Evolutionary conservation across 2,888 invertebrate genomes (phyloP).

Genomic region (Amblyteles armatorius): DNA sequence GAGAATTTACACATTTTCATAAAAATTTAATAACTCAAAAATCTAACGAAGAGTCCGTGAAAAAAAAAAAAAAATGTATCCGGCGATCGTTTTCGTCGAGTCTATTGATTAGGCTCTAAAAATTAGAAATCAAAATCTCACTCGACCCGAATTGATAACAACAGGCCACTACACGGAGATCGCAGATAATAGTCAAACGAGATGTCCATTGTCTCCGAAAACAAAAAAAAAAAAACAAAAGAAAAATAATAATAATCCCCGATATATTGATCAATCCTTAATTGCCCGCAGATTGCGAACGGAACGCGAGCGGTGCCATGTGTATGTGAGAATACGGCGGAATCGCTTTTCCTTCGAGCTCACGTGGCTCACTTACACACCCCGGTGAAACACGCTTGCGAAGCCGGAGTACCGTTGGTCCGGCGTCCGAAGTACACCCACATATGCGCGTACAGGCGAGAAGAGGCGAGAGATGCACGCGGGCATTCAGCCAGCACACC

Average conservation of each 20-base stretch:
- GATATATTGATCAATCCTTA: conserved; percentile 33
- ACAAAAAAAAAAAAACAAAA: neutral
- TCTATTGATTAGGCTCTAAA: too few relatives aligned
- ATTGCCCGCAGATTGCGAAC: conserved; percentile 23
- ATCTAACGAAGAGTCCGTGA: too few relatives aligned
- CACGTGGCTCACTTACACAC: neutral
- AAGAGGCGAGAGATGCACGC: conserved; percentile 49
- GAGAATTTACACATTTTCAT: too few relatives aligned
- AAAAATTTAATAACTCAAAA: too few relatives aligned
- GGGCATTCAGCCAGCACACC: conserved; percentile 78
- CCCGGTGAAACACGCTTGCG: neutral
- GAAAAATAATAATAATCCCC: conserved; percentile 17
- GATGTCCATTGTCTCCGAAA: neutral
- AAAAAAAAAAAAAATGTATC: too few relatives aligned
- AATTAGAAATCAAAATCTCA: neutral
- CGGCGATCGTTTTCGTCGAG: too few relatives aligned
- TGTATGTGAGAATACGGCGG: conserved; percentile 20
- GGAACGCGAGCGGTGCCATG: conserved; percentile 8
- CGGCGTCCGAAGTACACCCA: neutral
- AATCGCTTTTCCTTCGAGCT: conserved; percentile 32
- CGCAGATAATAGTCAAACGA: neutral
- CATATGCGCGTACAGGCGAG: neutral
- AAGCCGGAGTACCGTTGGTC: neutral
- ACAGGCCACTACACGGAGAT: neutral
- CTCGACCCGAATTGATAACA: neutral